Conservation (phyloP, 2,797 vertebrate genomes). For the Smutsia temminckii region DNA sequence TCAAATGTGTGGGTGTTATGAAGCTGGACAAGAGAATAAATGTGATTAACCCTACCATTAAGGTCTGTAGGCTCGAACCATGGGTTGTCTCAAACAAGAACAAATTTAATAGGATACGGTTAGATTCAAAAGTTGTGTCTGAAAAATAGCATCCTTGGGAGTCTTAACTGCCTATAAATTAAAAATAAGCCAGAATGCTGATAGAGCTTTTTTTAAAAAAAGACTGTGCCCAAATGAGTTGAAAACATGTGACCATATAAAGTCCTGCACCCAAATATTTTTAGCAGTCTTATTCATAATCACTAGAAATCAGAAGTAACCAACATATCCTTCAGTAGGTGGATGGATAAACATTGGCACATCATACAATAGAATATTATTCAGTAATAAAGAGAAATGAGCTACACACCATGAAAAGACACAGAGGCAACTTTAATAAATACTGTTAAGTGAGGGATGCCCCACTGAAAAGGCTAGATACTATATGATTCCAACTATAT, state of each 20-base stretch:
- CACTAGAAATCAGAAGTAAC: neutral
- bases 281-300: neutral
- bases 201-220: neutral
- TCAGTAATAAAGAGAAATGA: neutral
- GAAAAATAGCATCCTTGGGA: neutral
- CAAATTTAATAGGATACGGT: neutral
- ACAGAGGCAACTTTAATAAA: neutral
- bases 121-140: neutral
- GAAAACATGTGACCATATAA: neutral
- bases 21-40: neutral
- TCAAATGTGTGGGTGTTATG: neutral
- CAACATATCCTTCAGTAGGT: neutral
- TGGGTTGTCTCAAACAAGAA: neutral
- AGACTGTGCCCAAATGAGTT: neutral
- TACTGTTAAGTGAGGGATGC: neutral
- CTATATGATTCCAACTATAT: neutral
- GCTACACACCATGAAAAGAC: neutral
- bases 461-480: neutral
- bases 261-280: neutral
- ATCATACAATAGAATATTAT: neutral
- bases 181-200: neutral
- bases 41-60: neutral
- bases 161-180: neutral
- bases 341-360: neutral
- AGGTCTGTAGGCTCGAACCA: neutral